Evolutionary conservation across 2,113 vertebrate genomes (phyloP).

Genomic region (Spea multiplicata): DNA sequence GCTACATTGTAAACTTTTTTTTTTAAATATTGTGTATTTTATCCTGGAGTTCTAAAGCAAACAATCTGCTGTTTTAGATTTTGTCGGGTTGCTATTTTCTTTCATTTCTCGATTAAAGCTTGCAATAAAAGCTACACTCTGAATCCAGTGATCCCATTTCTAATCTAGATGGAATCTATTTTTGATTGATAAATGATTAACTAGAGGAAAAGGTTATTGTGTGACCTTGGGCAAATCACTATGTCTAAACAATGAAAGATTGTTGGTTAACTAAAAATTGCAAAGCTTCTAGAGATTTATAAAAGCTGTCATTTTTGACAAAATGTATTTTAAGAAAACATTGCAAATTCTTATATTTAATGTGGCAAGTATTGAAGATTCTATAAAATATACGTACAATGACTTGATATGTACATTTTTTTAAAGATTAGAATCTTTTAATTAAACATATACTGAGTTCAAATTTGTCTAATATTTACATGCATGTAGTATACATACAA

Average conservation of each 20-base stretch:
- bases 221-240: slow-evolving; percentile 5
- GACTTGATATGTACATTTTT: too few relatives aligned
- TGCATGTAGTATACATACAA: too few relatives aligned
- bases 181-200: slow-evolving; percentile 10
- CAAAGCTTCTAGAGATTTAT: not conserved
- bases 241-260: not conserved
- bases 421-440: too few relatives aligned
- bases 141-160: slow-evolving; percentile 13
- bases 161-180: slow-evolving; percentile 10
- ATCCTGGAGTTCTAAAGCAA: not conserved
- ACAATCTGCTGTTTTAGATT: too few relatives aligned
- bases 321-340: too few relatives aligned
- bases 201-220: not conserved
- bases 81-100: not conserved
- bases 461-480: too few relatives aligned
- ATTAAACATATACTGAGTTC: too few relatives aligned
- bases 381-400: too few relatives aligned
- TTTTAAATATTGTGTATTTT: not conserved
- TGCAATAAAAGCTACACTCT: not conserved
- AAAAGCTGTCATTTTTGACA: too few relatives aligned
- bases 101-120: not conserved
- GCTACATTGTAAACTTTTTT: too few relatives aligned
- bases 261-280: not conserved
- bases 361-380: too few relatives aligned
- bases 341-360: too few relatives aligned